Conservation (phyloP, 2,113 vertebrate species). For the Pachyramphus minor region DNA sequence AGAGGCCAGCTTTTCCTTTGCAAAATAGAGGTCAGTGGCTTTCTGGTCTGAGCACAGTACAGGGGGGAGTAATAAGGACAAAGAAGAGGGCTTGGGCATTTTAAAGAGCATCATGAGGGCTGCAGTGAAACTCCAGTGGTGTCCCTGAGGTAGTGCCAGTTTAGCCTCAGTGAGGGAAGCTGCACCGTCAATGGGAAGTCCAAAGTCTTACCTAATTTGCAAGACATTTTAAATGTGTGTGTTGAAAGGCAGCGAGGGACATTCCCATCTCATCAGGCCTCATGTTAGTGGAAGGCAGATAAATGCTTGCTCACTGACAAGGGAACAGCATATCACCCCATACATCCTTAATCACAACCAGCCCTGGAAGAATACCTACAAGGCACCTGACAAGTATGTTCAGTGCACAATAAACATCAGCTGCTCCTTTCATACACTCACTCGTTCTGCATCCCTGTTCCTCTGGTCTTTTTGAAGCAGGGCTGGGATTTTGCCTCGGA, state of each 20-base stretch:
- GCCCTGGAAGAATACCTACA: not conserved
- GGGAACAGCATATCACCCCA: not conserved
- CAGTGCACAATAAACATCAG: not conserved
- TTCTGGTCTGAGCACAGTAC: not conserved
- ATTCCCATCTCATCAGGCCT: not conserved
- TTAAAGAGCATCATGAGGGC: not conserved
- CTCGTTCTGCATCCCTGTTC: not conserved
- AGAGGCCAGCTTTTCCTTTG: not conserved
- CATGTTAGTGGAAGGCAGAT: not conserved
- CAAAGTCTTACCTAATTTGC: not conserved
- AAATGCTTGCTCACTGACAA: not conserved
- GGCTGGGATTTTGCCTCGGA: not conserved
- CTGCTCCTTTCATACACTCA: not conserved
- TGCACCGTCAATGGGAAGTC: not conserved
- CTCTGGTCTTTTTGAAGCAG: not conserved
- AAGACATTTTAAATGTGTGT: not conserved
- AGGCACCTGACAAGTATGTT: not conserved
- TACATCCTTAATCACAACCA: not conserved
- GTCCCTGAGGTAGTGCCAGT: not conserved
- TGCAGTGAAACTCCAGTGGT: not conserved
- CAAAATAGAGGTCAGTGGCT: not conserved
- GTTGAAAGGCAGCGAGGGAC: slow-evolving; percentile 38
- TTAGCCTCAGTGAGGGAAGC: not conserved
- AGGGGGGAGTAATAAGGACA: not conserved
- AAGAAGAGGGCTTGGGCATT: not conserved